A percentile compares a stretch with the other conserved stretches of the same genome.
Evolutionary conservation across 2,888 invertebrate genomes (phyloP).

Genomic region (Hetaerina titia): DNA sequence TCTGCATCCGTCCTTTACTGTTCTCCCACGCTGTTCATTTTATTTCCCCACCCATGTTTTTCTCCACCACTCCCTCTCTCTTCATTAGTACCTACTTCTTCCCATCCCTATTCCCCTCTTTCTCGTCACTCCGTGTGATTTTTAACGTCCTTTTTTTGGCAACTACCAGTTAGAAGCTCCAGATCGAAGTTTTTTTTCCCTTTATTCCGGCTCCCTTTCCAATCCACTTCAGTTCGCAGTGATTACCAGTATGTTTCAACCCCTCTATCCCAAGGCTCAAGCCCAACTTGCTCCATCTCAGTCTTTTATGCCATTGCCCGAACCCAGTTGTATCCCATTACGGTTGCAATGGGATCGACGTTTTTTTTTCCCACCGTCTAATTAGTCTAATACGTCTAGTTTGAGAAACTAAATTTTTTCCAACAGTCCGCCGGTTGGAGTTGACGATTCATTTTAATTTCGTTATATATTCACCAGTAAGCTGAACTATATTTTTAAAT

Average conservation of each 20-base stretch:
- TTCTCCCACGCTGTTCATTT: neutral
- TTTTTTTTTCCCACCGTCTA: conserved; percentile 30
- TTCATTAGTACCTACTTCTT: neutral
- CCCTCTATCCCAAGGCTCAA: neutral
- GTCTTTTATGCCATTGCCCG: neutral
- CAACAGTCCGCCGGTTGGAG: neutral
- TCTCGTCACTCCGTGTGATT: neutral
- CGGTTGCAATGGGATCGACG: neutral
- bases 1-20: neutral
- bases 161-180: neutral
- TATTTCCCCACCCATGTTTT: neutral
- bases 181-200: neutral
- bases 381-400: conserved; percentile 43
- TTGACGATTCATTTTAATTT: neutral
- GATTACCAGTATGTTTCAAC: conserved; percentile 34
- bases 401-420: neutral
- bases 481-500: neutral
- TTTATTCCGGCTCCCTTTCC: conserved; percentile 9
- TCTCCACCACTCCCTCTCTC: neutral
- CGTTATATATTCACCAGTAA: neutral
- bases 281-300: neutral
- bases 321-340: conserved; percentile 54
- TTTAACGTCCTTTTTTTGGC: conserved; percentile 57
- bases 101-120: neutral
- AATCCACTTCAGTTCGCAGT: conserved; percentile 23